Evolutionary conservation across 1,140 invertebrate genomes (phyloP).

Genomic region (Pseudomyrmex flavicornis): DNA sequence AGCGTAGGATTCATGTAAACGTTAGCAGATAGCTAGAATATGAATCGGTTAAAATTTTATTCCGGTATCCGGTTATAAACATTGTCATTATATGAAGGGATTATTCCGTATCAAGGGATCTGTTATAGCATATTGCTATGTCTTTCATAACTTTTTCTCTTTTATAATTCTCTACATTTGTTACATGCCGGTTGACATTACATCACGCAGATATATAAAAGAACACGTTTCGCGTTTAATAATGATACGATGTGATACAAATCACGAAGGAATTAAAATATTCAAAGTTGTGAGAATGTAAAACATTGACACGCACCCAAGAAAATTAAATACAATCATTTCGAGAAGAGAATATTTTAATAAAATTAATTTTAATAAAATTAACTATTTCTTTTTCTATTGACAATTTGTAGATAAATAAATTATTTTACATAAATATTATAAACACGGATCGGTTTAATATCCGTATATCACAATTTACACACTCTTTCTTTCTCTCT

Average conservation of each 20-base stretch:
- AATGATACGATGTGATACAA: neutral
- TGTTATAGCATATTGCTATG: no score
- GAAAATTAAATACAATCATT: conserved; percentile 2
- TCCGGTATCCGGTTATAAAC: conserved; percentile 36
- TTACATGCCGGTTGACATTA: neutral
- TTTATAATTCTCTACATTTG: neutral
- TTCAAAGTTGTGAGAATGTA: neutral
- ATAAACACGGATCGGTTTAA: neutral
- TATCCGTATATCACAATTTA: neutral
- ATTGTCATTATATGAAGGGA: conserved; percentile 16
- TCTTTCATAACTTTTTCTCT: conserved; percentile 1
- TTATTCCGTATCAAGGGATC: neutral
- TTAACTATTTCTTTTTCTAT: neutral
- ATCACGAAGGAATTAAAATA: conserved; percentile 6
- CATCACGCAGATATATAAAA: neutral
- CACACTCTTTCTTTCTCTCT: neutral
- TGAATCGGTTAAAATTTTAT: conserved; percentile 40
- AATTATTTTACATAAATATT: neutral
- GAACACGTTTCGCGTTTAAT: neutral
- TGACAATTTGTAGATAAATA: no score
- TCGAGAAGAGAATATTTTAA: neutral
- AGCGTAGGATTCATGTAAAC: conserved; percentile 18
- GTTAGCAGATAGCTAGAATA: conserved; percentile 27
- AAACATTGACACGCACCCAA: neutral
- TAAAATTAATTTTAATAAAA: neutral